Evolutionary conservation across 2,888 invertebrate genomes (phyloP).

Genomic region (Microctonus aethiopoides): DNA sequence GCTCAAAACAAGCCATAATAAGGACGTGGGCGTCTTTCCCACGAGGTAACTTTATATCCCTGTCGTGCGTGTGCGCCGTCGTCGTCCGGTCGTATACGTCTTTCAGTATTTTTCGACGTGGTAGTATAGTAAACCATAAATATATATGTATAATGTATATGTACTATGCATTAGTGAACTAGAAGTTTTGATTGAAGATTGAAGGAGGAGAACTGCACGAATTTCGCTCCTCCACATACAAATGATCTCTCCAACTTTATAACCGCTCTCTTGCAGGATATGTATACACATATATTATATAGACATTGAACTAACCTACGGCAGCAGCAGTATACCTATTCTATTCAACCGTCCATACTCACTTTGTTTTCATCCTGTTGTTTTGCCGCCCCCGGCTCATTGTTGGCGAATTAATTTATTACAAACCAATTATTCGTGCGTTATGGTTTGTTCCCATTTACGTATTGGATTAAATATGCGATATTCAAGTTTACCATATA

Average conservation of each 20-base stretch:
- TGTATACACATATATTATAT: slow-evolving; percentile 4
- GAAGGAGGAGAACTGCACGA: slow-evolving; percentile 5
- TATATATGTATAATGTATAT: not conserved
- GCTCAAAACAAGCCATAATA: slow-evolving; percentile 68
- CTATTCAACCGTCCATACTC: slow-evolving; percentile 47
- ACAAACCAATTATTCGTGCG: slow-evolving; percentile 62
- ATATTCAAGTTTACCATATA: not conserved
- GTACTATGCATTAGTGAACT: too few species aligned
- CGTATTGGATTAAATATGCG: not conserved
- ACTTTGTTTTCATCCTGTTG: slow-evolving; percentile 47
- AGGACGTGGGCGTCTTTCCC: slow-evolving; percentile 66
- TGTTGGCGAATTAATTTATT: slow-evolving; percentile 63
- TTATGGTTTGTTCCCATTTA: slow-evolving; percentile 20
- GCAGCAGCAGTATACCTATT: slow-evolving; percentile 37
- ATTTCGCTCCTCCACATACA: slow-evolving; percentile 11
- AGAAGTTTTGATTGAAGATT: slow-evolving; percentile 19
- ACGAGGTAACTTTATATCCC: slow-evolving; percentile 66
- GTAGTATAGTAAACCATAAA: not conserved
- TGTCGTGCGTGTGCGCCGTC: slow-evolving; percentile 54
- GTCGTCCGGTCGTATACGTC: slow-evolving; percentile 53
- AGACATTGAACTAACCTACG: slow-evolving; percentile 7
- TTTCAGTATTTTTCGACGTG: slow-evolving; percentile 49
- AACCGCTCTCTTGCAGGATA: slow-evolving; percentile 21
- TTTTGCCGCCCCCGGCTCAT: slow-evolving; percentile 47
- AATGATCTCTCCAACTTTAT: slow-evolving; percentile 17